Conservation (phyloP, 1,140 invertebrate genomes). For the Cataglyphis hispanica region DNA sequence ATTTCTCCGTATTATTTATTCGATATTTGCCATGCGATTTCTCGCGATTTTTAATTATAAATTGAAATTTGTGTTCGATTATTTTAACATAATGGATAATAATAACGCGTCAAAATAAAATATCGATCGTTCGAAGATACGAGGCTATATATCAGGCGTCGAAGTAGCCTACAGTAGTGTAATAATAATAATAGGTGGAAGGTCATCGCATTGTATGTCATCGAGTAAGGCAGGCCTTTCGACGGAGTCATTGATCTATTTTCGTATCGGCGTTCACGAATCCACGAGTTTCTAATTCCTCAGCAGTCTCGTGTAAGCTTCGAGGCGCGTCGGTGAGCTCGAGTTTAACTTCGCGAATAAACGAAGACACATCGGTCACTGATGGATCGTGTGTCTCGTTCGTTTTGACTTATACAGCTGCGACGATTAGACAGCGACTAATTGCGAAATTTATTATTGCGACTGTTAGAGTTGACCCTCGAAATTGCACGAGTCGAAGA, state of each 20-base stretch:
- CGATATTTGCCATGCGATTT: neutral
- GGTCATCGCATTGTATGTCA: conserved; percentile 46
- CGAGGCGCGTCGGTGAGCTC: conserved; percentile 33
- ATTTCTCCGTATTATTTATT: neutral
- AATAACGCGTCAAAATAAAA: conserved; percentile 7
- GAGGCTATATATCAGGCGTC: conserved; percentile 23
- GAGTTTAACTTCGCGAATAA: neutral
- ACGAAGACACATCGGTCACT: neutral
- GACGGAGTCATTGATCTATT: conserved; percentile 69
- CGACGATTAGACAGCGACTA: neutral
- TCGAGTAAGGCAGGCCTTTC: conserved; percentile 13
- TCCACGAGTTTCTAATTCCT: conserved; percentile 52
- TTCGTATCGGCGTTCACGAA: conserved; percentile 22
- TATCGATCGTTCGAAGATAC: neutral
- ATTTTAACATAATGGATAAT: neutral
- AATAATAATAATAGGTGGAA: conserved; percentile 58
- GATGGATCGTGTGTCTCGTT: neutral
- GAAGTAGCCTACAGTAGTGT: conserved; percentile 20
- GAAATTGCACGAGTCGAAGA: conserved; percentile 11
- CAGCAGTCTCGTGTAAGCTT: conserved; percentile 61
- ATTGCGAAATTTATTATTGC: conserved; percentile 35
- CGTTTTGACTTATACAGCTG: neutral
- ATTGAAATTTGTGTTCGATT: neutral
- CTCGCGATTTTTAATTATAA: neutral
- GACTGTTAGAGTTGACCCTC: neutral